Evolutionary conservation across 2,797 vertebrate species (phyloP), one percentile per base, ranked within the genome.

Genomic region (Hozukius guyotensis): DNA sequence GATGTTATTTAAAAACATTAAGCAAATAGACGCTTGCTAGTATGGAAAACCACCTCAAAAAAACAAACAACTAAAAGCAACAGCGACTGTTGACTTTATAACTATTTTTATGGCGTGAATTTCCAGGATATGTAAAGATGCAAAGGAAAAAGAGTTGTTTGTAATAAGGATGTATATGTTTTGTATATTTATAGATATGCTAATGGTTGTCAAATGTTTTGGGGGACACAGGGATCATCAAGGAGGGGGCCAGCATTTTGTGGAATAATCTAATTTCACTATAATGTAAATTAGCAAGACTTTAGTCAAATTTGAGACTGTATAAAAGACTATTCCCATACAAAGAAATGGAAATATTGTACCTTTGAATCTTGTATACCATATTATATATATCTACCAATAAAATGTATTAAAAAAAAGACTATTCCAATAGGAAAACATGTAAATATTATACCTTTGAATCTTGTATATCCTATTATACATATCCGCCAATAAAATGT

Each of bases 101-200:
- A 36, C 90, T 90, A 78, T 85, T 89, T 91, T 80, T 75, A 80
- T 38, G 7, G 46, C 18, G 46, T 67, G 38, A 77, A 67, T 83
- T 82, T 87, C 56, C 61, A 75, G 77, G 38, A 42, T 42, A 73
- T 49, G 53, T 65, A 80, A 67, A 69, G 63, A 73, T 59, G 34
- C 68, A 68, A 64, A 22, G 65, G 65, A 72, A 64, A 75, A 34
- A 75, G 31, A 16, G 20, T 2, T 55, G 66, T 59, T 34, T 79
- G 57, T 75, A 66, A 72, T 7, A 42, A 18, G 25, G 49, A 46
- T 24, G 36, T 10, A 12, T 62, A 46, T 32, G 46, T 52, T 52
- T 52, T 52, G 18, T 71, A 24, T 57, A 46, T 22, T 20, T 29
- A 67, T 38, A 25, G 25, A 32, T 24, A n/a, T 12, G 20, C 34